Evolutionary conservation across 2,888 invertebrate species (phyloP).

Genomic region (Trissoscelio sp.): DNA sequence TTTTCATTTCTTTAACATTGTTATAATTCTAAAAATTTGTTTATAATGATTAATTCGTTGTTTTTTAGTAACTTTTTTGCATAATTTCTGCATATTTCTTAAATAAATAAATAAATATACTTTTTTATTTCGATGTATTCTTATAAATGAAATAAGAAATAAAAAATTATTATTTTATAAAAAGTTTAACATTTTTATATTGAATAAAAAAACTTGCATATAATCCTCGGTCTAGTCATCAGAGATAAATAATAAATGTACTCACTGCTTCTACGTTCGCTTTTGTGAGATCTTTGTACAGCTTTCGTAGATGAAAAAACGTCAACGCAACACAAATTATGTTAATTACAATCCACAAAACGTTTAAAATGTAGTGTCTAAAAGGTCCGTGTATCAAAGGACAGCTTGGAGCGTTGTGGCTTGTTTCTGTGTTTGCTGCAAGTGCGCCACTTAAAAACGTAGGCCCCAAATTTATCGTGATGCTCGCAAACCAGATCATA

Average conservation of each 20-base stretch:
- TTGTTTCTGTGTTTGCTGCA: slow-evolving; percentile 91
- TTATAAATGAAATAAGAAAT: no score
- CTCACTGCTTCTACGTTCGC: slow-evolving; percentile 91
- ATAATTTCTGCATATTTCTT: no score
- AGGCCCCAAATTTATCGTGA: slow-evolving; percentile 95
- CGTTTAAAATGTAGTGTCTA: slow-evolving; percentile 95
- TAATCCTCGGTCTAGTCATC: no score
- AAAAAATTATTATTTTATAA: no score
- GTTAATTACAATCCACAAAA: slow-evolving; percentile 94
- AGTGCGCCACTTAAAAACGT: slow-evolving; percentile 93
- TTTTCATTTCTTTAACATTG: no score
- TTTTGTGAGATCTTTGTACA: slow-evolving; percentile 92
- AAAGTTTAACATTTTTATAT: no score
- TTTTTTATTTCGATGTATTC: no score
- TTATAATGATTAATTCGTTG: no score
- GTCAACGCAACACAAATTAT: slow-evolving; percentile 93
- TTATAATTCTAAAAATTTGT: no score
- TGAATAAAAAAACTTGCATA: no score
- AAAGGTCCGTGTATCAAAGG: slow-evolving; percentile 94
- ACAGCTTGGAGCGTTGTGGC: slow-evolving; percentile 92
- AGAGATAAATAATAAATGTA: slow-evolving; percentile 22
- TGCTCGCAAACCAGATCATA: slow-evolving; percentile 97
- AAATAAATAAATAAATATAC: no score
- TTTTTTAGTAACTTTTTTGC: no score
- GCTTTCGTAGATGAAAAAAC: slow-evolving; percentile 91